A percentile compares a stretch with the other conserved stretches of the same genome.
Conservation (phyloP, 2,888 invertebrate species). For the Chrysodeixis includens region DNA sequence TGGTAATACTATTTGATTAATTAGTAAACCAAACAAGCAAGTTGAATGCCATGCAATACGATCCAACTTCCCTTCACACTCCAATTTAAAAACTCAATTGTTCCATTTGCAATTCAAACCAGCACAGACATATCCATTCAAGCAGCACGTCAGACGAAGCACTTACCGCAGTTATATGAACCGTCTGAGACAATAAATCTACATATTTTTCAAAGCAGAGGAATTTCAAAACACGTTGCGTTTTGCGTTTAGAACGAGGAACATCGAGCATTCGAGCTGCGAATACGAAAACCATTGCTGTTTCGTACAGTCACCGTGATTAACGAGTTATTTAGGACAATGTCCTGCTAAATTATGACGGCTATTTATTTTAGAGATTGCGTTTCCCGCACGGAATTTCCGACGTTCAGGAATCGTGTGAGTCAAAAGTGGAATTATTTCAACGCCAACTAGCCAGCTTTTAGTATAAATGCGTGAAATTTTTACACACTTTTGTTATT, state of each 20-base stretch:
- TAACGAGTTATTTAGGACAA: constrained; percentile 71
- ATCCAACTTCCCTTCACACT: neutral
- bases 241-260: constrained; percentile 59
- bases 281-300: constrained; percentile 63
- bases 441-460: constrained; percentile 37
- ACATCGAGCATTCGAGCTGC: constrained; percentile 46
- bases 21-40: neutral
- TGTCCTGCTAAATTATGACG: constrained; percentile 67
- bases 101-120: constrained; percentile 18
- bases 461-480: constrained; percentile 28
- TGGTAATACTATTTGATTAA: neutral
- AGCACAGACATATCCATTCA: constrained; percentile 5
- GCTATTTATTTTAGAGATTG: constrained; percentile 73
- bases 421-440: constrained; percentile 46
- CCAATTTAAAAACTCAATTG: constrained; percentile 25
- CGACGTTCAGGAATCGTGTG: constrained; percentile 22
- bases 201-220: constrained; percentile 66
- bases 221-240: constrained; percentile 68
- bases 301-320: constrained; percentile 64
- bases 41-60: neutral
- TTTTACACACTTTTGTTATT: constrained; percentile 36
- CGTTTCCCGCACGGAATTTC: constrained; percentile 50
- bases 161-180: constrained; percentile 32
- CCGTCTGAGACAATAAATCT: constrained; percentile 52
- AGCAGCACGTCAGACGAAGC: constrained; percentile 38